A percentile compares a stretch with the other conserved stretches of the same genome.
These are phyloP conservation scores for Puntigrus tetrazona DNA, from an alignment of 2,113 vertebrate species.

Conservation along the genomic window DNA sequence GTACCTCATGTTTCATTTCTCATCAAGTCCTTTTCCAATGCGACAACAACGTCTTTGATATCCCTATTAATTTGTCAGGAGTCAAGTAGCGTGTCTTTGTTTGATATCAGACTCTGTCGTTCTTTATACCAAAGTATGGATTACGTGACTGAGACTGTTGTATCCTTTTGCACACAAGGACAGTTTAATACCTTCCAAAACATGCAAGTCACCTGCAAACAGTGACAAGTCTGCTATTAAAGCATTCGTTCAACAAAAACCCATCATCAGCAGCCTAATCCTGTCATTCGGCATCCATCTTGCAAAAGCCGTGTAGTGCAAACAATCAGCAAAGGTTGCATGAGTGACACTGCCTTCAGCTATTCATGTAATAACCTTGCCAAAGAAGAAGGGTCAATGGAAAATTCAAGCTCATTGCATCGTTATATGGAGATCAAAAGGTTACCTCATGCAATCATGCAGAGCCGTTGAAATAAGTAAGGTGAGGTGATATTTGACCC, in stretches of 20 bases:
- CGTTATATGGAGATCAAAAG: slow-evolving; percentile 32
- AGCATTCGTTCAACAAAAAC: neutral
- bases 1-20: neutral
- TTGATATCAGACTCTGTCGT: neutral
- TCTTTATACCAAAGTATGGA: neutral
- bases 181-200: neutral
- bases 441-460: slow-evolving; percentile 42
- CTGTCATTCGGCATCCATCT: neutral
- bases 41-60: neutral
- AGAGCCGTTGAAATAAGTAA: neutral
- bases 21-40: neutral
- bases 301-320: neutral
- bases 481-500: slow-evolving; percentile 15
- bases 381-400: slow-evolving; percentile 10
- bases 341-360: slow-evolving; percentile 6
- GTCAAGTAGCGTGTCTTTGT: neutral
- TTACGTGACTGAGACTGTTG: slow-evolving; percentile 3
- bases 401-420: slow-evolving; percentile 26
- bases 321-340: slow-evolving; percentile 5
- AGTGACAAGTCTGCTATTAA: neutral
- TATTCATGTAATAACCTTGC: slow-evolving; percentile 1
- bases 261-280: neutral
- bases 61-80: neutral
- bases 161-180: neutral
- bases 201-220: neutral